Conservation (phyloP, 2,888 invertebrate species). For the Trichopria drosophilae region DNA sequence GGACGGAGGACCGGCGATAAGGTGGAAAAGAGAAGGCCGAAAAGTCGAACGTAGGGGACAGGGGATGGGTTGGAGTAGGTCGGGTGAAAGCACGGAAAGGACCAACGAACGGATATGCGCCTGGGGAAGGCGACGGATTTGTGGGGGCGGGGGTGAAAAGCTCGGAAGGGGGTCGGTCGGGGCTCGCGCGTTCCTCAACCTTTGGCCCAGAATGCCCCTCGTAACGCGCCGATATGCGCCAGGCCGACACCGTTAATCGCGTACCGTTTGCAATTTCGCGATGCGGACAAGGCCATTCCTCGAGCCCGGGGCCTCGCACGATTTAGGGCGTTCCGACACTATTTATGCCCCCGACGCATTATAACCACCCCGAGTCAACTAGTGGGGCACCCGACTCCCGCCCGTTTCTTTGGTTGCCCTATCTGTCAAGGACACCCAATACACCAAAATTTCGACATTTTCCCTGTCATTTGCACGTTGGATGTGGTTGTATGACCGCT, state of each 20-base stretch:
- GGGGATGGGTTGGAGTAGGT: constrained; percentile 15
- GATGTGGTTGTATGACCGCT: too few species aligned
- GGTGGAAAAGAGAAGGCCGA: neutral
- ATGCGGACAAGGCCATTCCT: constrained; percentile 34
- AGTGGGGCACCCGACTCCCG: too few species aligned
- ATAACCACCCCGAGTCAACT: constrained; percentile 11
- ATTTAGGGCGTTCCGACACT: constrained; percentile 31
- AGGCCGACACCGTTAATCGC: too few species aligned
- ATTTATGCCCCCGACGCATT: constrained; percentile 24
- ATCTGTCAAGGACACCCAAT: too few species aligned
- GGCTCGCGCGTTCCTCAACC: constrained; percentile 57
- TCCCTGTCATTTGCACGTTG: too few species aligned
- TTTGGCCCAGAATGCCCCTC: constrained; percentile 55
- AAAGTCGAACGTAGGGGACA: too few species aligned
- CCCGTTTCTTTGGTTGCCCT: too few species aligned
- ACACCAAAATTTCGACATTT: too few species aligned
- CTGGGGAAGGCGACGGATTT: constrained; percentile 5
- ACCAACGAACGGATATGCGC: constrained; percentile 15
- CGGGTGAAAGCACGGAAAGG: constrained; percentile 3
- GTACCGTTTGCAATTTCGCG: too few species aligned
- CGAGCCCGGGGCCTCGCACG: constrained; percentile 16
- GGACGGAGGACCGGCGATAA: neutral
- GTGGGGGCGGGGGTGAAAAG: constrained; percentile 22
- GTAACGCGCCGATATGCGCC: constrained; percentile 46
- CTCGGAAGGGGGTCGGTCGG: constrained; percentile 4